Evolutionary conservation across 2,888 invertebrate species (phyloP), one percentile per base, ranked within the genome.

Genomic region (Lasioglossum vierecki): DNA sequence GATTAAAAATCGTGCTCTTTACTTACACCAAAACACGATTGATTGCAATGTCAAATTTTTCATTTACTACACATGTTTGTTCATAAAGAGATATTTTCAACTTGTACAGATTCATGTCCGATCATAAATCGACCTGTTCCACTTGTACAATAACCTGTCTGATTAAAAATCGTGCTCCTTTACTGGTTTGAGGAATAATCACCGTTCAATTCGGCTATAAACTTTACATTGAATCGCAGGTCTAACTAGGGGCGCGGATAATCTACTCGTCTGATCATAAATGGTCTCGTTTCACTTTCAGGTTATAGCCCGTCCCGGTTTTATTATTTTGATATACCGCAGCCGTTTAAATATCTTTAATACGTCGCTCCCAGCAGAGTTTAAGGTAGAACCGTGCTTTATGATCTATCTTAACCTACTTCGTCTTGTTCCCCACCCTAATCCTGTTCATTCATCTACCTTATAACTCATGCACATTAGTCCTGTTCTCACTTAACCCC

Each of bases 381-480:
- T 30, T 2, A 15, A 15, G 60, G 60, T 63, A 63, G 30, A 63
- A 63, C 60, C 30, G 26, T 63, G 60, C 15, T 63, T 63, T 63
- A 63, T 63, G 60, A 15, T 15, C 60, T 63, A 63, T 63, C 60
- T 30, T 30, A 63, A 63, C 60, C 60, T 30, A 63, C 60, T 63
- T 63, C 60, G 60, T 63, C 60, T 63, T 63, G 60, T 63, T 63
- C 60, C 60, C 60, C 60, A 63, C 9, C 35, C 66, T 35, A 66
- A 66, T 66, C 66, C 66, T 30, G 35, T 35, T 66, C 66, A 66
- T 66, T 66, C 66, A 9, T 66, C 66, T 66, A 66, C 66, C 66
- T 66, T 66, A 66, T 66, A 66, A 66, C 66, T 66, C 35, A 66
- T 66, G 66, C 66, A 35, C 66, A 35, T 66, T 66, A 66, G 66